Evolutionary conservation across 2,113 vertebrate species (phyloP).

Genomic region (Cyphomyrus discorhynchus): DNA sequence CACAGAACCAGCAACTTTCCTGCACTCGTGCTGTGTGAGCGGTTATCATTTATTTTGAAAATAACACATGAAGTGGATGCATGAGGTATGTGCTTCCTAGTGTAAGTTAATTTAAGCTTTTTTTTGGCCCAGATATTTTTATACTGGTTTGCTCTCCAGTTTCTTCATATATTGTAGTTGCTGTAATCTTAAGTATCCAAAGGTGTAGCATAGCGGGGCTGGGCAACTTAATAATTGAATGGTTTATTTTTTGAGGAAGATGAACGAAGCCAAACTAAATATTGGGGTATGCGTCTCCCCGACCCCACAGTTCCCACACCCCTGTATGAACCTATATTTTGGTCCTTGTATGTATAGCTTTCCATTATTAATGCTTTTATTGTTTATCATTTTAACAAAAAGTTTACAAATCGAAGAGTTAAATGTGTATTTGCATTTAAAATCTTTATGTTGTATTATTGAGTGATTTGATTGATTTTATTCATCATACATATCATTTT

Average conservation of each 20-base stretch:
- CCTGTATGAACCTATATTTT: not conserved
- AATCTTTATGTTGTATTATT: not conserved
- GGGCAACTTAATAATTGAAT: not conserved
- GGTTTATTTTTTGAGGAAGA: not conserved
- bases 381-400: not conserved
- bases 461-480: not conserved
- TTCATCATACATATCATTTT: not conserved
- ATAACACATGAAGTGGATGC: not conserved
- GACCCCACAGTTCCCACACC: not conserved
- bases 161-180: not conserved
- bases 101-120: not conserved
- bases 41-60: conserved; percentile 1
- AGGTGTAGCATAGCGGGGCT: not conserved
- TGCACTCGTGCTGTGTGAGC: conserved; percentile 19
- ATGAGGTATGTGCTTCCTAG: not conserved
- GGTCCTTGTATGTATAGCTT: not conserved
- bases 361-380: not conserved
- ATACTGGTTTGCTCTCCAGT: not conserved
- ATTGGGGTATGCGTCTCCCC: not conserved
- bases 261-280: not conserved
- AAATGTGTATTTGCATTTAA: not conserved
- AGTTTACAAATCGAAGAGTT: not conserved
- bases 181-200: not conserved
- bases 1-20: conserved; percentile 21
- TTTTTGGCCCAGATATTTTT: not conserved